Evolutionary conservation across 2,888 invertebrate genomes (phyloP).

Genomic region (Lasioglossum marginatum): DNA sequence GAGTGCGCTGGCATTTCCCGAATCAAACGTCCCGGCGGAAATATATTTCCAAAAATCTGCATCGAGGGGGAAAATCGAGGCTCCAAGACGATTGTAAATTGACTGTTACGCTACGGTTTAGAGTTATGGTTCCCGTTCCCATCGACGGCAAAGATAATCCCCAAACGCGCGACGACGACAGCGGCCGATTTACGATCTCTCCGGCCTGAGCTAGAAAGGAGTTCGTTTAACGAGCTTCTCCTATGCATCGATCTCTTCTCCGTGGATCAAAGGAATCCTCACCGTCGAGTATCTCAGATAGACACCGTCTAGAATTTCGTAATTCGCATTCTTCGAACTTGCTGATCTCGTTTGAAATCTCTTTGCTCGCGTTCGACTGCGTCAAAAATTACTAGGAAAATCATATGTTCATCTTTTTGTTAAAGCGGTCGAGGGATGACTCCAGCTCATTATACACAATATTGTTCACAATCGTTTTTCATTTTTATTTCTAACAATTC

Average conservation of each 20-base stretch:
- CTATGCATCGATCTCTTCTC: constrained; percentile 37
- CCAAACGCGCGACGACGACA: constrained; percentile 28
- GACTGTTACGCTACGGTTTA: not conserved
- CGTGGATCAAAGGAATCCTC: constrained; percentile 53
- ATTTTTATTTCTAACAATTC: too few species aligned
- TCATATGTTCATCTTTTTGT: too few species aligned
- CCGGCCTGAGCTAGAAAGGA: constrained; percentile 11
- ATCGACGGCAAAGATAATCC: constrained; percentile 33
- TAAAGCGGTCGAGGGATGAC: too few species aligned
- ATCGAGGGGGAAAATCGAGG: not conserved
- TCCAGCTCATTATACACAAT: too few species aligned
- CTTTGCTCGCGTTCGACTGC: not conserved
- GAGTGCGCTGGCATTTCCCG: not conserved
- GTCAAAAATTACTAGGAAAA: not conserved
- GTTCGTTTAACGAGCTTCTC: constrained; percentile 33
- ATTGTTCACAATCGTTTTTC: too few species aligned
- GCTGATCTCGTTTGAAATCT: not conserved
- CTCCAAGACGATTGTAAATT: not conserved
- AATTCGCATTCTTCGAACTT: constrained; percentile 19
- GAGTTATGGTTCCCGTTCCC: constrained; percentile 13
- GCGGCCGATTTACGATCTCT: constrained; percentile 50
- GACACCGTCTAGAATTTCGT: constrained; percentile 44
- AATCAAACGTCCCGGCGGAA: not conserved
- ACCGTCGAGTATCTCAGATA: constrained; percentile 15
- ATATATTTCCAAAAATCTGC: not conserved